A percentile compares a stretch with the other conserved stretches of the same genome.
Evolutionary conservation across 2,888 invertebrate species (phyloP).

Genomic region (Ferrisia virgata): DNA sequence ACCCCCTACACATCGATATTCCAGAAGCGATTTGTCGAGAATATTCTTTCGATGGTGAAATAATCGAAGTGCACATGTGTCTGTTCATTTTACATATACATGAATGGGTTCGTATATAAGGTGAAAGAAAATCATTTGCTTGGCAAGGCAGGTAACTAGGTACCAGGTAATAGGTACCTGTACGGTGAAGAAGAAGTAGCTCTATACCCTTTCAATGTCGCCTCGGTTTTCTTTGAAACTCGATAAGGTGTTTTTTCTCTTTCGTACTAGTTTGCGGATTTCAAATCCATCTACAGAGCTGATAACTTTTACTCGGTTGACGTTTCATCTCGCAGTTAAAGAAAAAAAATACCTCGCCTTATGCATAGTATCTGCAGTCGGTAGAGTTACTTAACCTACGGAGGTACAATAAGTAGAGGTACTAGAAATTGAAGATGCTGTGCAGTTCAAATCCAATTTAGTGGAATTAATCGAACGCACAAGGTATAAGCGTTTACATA

Average conservation of each 20-base stretch:
- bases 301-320: not conserved
- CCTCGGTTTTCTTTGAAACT: not conserved
- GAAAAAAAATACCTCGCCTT: not conserved
- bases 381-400: no score
- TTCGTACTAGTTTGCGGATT: not conserved
- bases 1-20: no score
- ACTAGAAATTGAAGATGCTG: not conserved
- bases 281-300: not conserved
- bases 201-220: not conserved
- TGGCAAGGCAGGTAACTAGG: not conserved
- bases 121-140: not conserved
- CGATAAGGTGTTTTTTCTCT: not conserved
- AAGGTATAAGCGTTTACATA: no score
- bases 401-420: no score
- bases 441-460: slow-evolving; percentile 8
- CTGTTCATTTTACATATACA: not conserved
- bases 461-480: slow-evolving; percentile 21
- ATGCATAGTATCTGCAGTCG: no score
- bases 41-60: not conserved
- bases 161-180: not conserved
- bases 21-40: no score
- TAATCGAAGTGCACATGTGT: not conserved
- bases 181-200: not conserved
- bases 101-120: not conserved
- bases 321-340: not conserved